Conservation (phyloP, 2,113 vertebrate species). For the Erythrolamprus reginae region DNA sequence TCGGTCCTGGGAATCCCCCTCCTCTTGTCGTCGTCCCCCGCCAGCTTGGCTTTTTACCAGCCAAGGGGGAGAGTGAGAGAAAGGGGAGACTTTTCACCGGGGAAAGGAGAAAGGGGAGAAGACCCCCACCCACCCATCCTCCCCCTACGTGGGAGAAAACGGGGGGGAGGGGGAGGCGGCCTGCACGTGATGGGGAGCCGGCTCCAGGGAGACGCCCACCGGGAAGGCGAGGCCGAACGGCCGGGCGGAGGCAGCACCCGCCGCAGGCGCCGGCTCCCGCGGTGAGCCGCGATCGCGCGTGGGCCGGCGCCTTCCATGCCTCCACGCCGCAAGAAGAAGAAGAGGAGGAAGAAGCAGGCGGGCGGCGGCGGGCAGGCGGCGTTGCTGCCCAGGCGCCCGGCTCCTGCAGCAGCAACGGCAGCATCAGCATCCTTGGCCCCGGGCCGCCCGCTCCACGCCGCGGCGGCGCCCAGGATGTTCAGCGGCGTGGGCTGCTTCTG, state of each 20-base stretch:
- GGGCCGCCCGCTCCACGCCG: constrained; percentile 62
- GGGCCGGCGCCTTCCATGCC: constrained; percentile 53
- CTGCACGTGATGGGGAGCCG: background rate
- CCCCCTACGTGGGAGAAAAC: no score
- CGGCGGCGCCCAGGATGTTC: constrained; percentile 72
- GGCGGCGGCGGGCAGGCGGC: background rate
- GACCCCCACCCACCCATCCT: no score
- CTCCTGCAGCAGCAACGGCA: no score
- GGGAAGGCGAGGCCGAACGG: background rate
- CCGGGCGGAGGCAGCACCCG: no score
- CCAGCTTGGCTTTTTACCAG: background rate
- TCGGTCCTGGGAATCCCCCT: background rate
- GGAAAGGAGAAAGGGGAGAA: background rate
- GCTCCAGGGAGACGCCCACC: background rate
- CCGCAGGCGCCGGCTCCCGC: background rate
- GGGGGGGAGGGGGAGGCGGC: no score
- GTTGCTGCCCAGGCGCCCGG: background rate
- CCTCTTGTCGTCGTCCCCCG: accelerated
- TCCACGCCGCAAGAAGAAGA: constrained; percentile 72
- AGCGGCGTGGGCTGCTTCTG: constrained; percentile 86
- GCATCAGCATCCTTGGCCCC: constrained; percentile 57
- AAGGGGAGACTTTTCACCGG: background rate
- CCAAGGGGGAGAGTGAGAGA: no score
- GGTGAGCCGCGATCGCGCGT: background rate
- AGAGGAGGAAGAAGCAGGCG: background rate